Conservation (phyloP, 2,113 vertebrate genomes). For the Calyptommatus sinebrachiatus region DNA sequence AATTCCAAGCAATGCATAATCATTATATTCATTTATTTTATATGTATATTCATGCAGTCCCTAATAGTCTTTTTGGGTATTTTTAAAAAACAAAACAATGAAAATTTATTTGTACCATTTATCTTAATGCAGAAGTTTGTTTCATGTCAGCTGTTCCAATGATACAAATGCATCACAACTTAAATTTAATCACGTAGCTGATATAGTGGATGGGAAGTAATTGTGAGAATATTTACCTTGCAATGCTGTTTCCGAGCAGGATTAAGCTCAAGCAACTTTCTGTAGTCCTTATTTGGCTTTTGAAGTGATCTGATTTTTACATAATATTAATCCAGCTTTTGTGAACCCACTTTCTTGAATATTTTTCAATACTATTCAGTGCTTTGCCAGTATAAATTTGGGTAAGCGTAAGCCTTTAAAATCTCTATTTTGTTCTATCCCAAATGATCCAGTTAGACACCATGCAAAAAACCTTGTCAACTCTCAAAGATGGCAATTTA, state of each 20-base stretch:
- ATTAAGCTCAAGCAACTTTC: neutral
- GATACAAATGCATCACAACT: neutral
- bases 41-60: too few relatives aligned
- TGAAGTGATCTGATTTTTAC: neutral
- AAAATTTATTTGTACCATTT: neutral
- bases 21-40: too few relatives aligned
- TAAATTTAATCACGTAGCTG: neutral
- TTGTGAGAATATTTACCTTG: neutral
- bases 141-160: slow-evolving; percentile 1
- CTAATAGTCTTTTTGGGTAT: too few relatives aligned
- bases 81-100: too few relatives aligned
- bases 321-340: neutral
- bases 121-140: neutral
- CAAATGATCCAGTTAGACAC: neutral
- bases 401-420: neutral
- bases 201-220: neutral
- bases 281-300: neutral
- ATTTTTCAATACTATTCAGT: neutral
- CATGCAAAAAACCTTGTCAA: neutral
- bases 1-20: too few relatives aligned
- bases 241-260: neutral
- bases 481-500: neutral
- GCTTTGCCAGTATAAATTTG: neutral
- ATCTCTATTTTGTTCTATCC: neutral
- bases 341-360: neutral